Evolutionary conservation across 2,113 vertebrate genomes (phyloP).

Genomic region (Coptodon bakossiorum): DNA sequence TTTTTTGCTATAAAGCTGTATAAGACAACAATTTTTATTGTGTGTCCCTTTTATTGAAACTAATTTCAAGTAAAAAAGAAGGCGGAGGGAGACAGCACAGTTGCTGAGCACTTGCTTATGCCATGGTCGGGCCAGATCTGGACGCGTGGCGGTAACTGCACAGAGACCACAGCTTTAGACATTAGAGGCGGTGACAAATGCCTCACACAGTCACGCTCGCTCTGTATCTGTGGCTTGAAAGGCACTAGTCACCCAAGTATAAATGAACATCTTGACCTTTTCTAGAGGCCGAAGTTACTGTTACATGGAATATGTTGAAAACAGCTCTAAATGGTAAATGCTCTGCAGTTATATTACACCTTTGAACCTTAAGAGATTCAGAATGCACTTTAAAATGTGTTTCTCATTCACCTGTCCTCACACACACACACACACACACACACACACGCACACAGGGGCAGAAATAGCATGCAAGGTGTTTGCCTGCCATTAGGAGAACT

Average conservation of each 20-base stretch:
- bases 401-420: background rate
- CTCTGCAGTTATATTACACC: background rate
- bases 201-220: background rate
- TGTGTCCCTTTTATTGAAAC: background rate
- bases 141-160: background rate
- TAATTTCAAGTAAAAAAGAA: background rate
- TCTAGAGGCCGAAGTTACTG: background rate
- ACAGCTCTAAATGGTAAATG: background rate
- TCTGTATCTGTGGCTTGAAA: background rate
- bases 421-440: background rate
- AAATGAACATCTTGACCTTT: background rate
- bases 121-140: background rate
- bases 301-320: background rate
- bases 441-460: background rate
- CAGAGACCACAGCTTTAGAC: background rate
- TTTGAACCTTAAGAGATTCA: background rate
- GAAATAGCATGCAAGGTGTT: background rate
- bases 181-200: background rate
- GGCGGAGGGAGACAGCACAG: accelerated
- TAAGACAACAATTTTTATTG: background rate
- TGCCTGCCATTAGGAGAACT: accelerated
- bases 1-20: background rate
- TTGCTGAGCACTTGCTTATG: background rate
- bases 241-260: background rate
- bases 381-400: background rate